Conservation (phyloP, 2,888 invertebrate genomes). For the Sthenelais limicola region DNA sequence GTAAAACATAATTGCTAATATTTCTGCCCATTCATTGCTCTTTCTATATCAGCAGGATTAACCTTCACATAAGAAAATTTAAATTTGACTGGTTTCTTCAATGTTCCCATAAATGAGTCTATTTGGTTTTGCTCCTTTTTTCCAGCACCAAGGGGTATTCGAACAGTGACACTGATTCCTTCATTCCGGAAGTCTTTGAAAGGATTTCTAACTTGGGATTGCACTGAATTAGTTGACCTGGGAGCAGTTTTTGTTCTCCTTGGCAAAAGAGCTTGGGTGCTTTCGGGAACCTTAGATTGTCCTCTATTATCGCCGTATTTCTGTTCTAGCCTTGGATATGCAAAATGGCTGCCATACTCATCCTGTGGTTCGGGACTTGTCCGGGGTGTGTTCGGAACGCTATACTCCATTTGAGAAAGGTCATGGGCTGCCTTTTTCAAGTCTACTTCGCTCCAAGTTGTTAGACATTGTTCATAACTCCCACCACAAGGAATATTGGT, state of each 20-base stretch:
- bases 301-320: no score
- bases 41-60: not conserved
- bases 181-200: constrained; percentile 24
- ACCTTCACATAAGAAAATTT: constrained; percentile 28
- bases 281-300: no score
- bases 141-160: not conserved
- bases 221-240: not conserved
- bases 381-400: not conserved
- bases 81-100: not conserved
- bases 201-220: not conserved
- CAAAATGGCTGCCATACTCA: not conserved
- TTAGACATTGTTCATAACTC: not conserved
- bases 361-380: not conserved
- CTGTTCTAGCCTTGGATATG: no score
- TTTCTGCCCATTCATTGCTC: not conserved
- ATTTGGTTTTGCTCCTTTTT: not conserved
- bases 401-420: not conserved
- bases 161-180: constrained; percentile 10
- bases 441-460: not conserved
- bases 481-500: not conserved
- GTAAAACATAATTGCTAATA: not conserved
- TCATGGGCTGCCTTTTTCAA: not conserved
- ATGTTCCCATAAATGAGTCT: not conserved
- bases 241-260: not conserved
- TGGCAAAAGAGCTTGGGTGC: not conserved